phyloP scores from a whole-genome alignment of 2,113 vertebrate species.

The Aptenodytes patagonicus region DNA sequence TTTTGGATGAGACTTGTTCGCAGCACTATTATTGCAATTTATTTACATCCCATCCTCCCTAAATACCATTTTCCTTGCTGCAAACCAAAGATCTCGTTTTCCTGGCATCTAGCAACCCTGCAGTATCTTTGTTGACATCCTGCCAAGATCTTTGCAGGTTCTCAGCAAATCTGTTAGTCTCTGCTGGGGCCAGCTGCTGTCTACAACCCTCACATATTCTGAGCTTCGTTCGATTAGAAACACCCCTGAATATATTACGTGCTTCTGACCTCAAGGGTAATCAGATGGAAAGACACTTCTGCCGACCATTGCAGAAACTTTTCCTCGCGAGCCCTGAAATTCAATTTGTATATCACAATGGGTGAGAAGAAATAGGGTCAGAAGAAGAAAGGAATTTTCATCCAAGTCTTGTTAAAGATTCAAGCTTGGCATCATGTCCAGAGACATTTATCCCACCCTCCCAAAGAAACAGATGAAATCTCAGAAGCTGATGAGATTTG shows the following conservation, averaged over 20 bases:
- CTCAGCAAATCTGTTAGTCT: constrained; percentile 63
- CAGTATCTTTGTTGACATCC: constrained; percentile 51
- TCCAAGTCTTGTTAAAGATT: constrained; percentile 1
- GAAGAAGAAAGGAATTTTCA: constrained; percentile 6
- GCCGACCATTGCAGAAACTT: constrained; percentile 33
- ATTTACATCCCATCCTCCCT: constrained; percentile 23
- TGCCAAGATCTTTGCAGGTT: constrained; percentile 64
- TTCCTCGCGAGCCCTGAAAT: not conserved
- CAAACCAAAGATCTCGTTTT: constrained; percentile 46
- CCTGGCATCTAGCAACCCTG: constrained; percentile 47
- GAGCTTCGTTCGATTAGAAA: constrained; percentile 39
- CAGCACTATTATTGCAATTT: constrained; percentile 19
- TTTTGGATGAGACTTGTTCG: not conserved
- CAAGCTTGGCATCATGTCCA: not conserved
- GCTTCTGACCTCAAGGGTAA: constrained; percentile 36
- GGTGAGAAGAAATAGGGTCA: not conserved
- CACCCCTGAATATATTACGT: constrained; percentile 33
- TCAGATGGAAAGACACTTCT: constrained; percentile 37
- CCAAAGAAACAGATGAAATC: constrained; percentile 26
- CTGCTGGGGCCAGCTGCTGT: constrained; percentile 61
- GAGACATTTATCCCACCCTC: constrained; percentile 25
- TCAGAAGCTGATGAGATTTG: constrained; percentile 47
- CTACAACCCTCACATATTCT: constrained; percentile 46
- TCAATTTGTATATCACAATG: constrained; percentile 27
- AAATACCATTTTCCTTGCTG: constrained; percentile 35